Conservation (phyloP, 2,113 vertebrate genomes). For the Motacilla tschutschensis region DNA sequence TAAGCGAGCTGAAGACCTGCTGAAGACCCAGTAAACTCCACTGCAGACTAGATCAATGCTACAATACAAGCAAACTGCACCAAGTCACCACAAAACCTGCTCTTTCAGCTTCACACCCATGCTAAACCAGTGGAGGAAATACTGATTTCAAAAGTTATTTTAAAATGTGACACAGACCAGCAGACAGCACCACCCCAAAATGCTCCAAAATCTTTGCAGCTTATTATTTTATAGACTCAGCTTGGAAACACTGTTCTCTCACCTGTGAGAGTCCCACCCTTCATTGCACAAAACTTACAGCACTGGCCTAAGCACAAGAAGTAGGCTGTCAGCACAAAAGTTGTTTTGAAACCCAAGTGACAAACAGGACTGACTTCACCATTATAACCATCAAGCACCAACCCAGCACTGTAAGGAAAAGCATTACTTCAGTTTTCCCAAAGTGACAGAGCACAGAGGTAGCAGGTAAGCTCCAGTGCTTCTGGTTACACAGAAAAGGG, state of each 20-base stretch:
- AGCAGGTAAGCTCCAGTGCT: neutral
- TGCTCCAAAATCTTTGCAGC: neutral
- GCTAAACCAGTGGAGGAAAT: neutral
- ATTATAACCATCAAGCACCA: neutral
- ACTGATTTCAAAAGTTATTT: neutral
- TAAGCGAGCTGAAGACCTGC: neutral
- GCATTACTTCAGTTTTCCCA: neutral
- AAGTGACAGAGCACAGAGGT: neutral
- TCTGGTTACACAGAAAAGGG: accelerated
- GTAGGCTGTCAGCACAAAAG: neutral
- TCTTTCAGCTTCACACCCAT: neutral
- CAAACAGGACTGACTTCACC: neutral
- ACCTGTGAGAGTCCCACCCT: neutral
- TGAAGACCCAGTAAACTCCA: neutral
- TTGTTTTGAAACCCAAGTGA: neutral
- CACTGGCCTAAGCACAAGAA: neutral
- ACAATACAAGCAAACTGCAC: neutral
- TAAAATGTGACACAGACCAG: neutral
- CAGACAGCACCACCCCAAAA: neutral
- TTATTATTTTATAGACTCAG: neutral
- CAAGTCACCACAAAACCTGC: neutral
- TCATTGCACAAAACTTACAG: neutral
- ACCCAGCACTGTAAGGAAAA: neutral
- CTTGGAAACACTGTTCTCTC: neutral
- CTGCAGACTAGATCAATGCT: neutral